These are phyloP conservation scores for Acrocera orbiculus DNA, from an alignment of 2,888 invertebrate genomes.

Conservation along the genomic window DNA sequence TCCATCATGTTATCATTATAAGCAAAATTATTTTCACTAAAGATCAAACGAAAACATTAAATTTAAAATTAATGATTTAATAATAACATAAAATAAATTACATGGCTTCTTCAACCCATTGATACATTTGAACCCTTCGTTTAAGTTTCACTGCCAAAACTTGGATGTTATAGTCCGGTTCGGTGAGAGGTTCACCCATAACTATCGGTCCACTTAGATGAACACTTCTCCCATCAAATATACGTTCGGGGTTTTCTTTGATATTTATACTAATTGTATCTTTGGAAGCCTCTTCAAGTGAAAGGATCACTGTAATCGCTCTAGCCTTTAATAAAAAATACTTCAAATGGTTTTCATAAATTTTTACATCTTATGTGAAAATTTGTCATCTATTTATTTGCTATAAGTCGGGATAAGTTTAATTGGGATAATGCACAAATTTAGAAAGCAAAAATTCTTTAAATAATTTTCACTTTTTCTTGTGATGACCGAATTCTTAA, in stretches of 20 bases:
- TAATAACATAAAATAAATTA: slow-evolving; percentile 16
- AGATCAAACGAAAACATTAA: background rate
- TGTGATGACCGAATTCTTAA: no score
- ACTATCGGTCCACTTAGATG: slow-evolving; percentile 57
- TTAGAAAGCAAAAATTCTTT: no score
- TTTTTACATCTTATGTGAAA: no score
- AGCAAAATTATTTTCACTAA: slow-evolving; percentile 27
- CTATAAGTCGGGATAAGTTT: no score
- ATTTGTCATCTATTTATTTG: no score
- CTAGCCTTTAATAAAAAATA: slow-evolving; percentile 39
- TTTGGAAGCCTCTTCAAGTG: slow-evolving; percentile 55
- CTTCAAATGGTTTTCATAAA: no score
- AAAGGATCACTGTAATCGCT: slow-evolving; percentile 61
- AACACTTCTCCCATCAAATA: slow-evolving; percentile 56
- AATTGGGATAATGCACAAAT: no score
- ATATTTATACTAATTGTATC: slow-evolving; percentile 40
- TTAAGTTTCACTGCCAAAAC: slow-evolving; percentile 69
- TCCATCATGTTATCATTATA: slow-evolving; percentile 32
- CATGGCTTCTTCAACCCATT: slow-evolving; percentile 65
- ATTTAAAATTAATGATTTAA: background rate
- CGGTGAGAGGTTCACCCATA: slow-evolving; percentile 65
- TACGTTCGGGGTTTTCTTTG: slow-evolving; percentile 51
- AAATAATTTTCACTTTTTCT: no score
- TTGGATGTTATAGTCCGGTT: slow-evolving; percentile 71
- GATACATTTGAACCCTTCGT: slow-evolving; percentile 81